A percentile compares a stretch with the other conserved stretches of the same genome.
These are phyloP conservation scores for Drosophila kurseongensis DNA, from an alignment of 1,140 invertebrate genomes.

Conservation along the genomic window DNA sequence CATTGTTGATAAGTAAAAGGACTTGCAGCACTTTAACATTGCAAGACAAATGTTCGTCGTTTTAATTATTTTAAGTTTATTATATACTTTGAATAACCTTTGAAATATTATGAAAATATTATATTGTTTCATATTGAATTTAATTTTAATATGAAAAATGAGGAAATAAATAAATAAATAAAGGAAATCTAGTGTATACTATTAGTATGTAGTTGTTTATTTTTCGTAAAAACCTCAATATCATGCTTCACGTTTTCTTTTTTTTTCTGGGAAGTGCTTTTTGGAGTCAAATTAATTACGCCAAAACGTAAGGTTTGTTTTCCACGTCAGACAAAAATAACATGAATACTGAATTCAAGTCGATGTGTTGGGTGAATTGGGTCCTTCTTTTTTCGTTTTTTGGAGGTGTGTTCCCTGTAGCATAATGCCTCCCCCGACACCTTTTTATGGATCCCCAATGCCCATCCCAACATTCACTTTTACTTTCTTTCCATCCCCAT, in stretches of 20 bases:
- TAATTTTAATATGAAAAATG: neutral
- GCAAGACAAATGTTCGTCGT: too few relatives aligned
- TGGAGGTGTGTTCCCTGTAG: neutral
- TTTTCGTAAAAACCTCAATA: too few relatives aligned
- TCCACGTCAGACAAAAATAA: neutral
- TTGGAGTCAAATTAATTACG: neutral
- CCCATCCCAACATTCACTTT: neutral
- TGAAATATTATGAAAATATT: too few relatives aligned
- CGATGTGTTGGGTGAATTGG: slow-evolving; percentile 2
- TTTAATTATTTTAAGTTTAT: too few relatives aligned
- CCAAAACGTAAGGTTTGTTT: neutral
- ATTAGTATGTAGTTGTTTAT: too few relatives aligned
- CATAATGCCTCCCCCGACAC: slow-evolving; percentile 26
- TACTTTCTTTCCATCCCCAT: slow-evolving; percentile 1
- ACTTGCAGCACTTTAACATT: too few relatives aligned
- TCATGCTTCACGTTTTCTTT: too few relatives aligned
- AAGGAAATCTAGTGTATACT: too few relatives aligned
- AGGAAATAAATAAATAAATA: neutral
- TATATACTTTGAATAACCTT: too few relatives aligned
- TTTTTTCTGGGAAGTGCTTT: neutral
- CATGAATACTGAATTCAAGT: slow-evolving; percentile 8
- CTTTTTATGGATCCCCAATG: slow-evolving; percentile 28
- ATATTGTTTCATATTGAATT: too few relatives aligned
- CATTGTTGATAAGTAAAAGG: neutral
- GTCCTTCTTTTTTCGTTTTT: neutral